Evolutionary conservation across 2,113 vertebrate species (phyloP).

Genomic region (Dromiciops gliroides): DNA sequence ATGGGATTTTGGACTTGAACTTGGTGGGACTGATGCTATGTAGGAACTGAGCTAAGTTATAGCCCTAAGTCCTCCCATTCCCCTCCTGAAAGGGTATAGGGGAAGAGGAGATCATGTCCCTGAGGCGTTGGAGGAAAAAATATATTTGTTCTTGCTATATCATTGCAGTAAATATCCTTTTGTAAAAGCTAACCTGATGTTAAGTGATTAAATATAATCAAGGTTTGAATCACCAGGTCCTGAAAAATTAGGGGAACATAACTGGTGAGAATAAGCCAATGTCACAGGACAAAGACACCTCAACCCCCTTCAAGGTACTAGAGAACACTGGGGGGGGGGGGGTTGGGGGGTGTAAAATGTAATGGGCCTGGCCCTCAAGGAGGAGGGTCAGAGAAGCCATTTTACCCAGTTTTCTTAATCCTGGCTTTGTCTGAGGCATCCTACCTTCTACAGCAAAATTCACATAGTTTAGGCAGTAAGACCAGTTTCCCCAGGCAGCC

Average conservation of each 20-base stretch:
- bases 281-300: not conserved
- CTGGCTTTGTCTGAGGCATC: not conserved
- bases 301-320: not conserved
- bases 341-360: no score
- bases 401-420: not conserved
- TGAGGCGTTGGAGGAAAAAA: not conserved
- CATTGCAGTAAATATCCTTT: not conserved
- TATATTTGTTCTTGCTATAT: not conserved
- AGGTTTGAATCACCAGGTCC: not conserved
- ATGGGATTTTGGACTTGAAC: not conserved
- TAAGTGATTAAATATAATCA: not conserved
- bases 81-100: not conserved
- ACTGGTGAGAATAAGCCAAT: no score
- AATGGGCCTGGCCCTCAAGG: not conserved
- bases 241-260: not conserved
- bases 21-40: not conserved
- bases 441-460: not conserved
- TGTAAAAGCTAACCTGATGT: not conserved
- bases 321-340: not conserved
- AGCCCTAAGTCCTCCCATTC: no score
- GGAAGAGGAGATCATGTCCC: not conserved
- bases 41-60: not conserved
- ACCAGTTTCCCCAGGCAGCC: not conserved
- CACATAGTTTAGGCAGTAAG: not conserved
- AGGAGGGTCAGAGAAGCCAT: not conserved